These are phyloP conservation scores for Delphinus delphis DNA, from an alignment of 2,113 vertebrate genomes.

Conservation along the genomic window DNA sequence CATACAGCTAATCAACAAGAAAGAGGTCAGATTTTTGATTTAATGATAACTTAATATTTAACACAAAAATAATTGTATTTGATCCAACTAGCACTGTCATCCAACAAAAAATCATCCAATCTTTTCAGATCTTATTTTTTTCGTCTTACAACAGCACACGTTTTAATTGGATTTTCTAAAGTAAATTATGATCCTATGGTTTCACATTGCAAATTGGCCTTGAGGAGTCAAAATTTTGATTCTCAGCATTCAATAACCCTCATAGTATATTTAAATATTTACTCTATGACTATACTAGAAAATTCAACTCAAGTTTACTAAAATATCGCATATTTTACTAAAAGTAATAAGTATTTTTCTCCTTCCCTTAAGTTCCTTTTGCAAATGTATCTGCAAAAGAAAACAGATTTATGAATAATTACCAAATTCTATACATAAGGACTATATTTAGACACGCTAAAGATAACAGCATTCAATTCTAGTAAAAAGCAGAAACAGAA, in stretches of 20 bases:
- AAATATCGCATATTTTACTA: slow-evolving; percentile 1
- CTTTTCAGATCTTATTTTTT: neutral
- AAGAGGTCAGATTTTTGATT: neutral
- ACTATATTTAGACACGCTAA: neutral
- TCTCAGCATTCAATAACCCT: neutral
- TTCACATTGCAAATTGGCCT: neutral
- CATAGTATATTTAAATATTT: neutral
- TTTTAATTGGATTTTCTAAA: neutral
- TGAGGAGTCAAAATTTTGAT: neutral
- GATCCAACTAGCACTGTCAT: neutral
- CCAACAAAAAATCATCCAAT: neutral
- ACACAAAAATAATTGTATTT: neutral
- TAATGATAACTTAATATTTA: neutral
- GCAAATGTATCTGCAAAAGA: neutral
- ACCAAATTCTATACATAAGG: neutral
- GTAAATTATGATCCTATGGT: neutral
- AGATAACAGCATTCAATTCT: neutral
- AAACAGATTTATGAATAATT: slow-evolving; percentile 43
- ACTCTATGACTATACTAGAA: neutral
- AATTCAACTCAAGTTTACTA: neutral
- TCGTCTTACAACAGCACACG: neutral
- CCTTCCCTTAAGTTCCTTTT: neutral
- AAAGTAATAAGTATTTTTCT: slow-evolving; percentile 20
- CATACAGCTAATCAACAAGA: neutral
- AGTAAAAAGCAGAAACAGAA: slow-evolving; percentile 8